These are phyloP conservation scores for Acanthochromis polyacanthus DNA, from an alignment of 2,113 vertebrate species.

Conservation along the genomic window DNA sequence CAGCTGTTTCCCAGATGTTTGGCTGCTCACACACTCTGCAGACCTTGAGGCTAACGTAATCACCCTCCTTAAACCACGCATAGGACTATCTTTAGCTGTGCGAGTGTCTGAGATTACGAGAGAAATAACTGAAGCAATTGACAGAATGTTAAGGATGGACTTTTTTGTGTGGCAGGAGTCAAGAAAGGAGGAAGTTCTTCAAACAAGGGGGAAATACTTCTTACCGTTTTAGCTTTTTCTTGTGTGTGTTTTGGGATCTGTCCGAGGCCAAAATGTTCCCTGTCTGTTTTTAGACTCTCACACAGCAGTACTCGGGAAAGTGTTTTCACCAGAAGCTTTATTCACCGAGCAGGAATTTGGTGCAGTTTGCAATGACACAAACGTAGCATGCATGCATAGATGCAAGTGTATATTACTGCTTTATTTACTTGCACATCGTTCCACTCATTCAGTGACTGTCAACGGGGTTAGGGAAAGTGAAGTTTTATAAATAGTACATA, in stretches of 20 bases:
- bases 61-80: conserved; percentile 47
- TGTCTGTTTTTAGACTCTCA: conserved; percentile 59
- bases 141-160: conserved; percentile 10
- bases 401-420: too few relatives aligned
- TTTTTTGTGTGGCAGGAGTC: conserved; percentile 18
- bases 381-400: neutral
- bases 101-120: neutral
- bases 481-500: conserved; percentile 3
- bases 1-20: conserved; percentile 82
- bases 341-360: conserved; percentile 3
- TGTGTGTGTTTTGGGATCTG: conserved; percentile 66
- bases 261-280: conserved; percentile 67
- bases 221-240: conserved; percentile 32
- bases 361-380: conserved; percentile 15
- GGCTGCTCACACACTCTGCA: conserved; percentile 50
- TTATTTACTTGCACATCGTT: neutral
- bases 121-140: conserved; percentile 9
- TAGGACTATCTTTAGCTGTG: conserved; percentile 65
- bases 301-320: conserved; percentile 20
- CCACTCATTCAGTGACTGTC: neutral
- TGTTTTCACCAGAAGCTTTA: conserved; percentile 22
- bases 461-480: neutral
- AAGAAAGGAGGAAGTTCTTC: conserved; percentile 26
- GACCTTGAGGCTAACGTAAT: conserved; percentile 63
- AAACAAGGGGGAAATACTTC: conserved; percentile 52